Conservation (phyloP, 2,113 vertebrate genomes). For the Gymnarchus niloticus region DNA sequence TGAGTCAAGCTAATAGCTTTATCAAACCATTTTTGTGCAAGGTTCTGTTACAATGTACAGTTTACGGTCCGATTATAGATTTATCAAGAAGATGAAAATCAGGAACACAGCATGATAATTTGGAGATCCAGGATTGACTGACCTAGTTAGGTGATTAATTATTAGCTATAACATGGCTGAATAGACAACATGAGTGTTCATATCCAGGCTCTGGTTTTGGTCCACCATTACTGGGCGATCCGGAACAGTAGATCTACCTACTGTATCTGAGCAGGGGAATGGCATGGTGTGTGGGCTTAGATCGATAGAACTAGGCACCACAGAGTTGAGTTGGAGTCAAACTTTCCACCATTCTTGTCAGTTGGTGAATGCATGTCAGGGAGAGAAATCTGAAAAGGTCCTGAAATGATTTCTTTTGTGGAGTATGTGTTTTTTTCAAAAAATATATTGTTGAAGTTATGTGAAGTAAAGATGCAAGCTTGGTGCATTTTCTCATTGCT, state of each 20-base stretch:
- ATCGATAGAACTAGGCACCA: neutral
- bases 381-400: neutral
- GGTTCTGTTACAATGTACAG: neutral
- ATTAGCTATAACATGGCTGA: neutral
- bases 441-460: too few species aligned
- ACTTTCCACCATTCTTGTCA: constrained; percentile 2
- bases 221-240: neutral
- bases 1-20: neutral
- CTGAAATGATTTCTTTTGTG: neutral
- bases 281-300: neutral
- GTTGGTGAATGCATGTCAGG: neutral
- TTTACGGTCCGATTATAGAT: neutral
- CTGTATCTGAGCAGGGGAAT: neutral
- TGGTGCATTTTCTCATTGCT: neutral
- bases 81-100: neutral
- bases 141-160: neutral
- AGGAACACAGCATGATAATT: neutral
- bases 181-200: neutral
- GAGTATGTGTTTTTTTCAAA: neutral
- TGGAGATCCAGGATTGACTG: neutral
- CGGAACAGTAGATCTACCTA: neutral
- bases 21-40: neutral
- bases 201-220: neutral
- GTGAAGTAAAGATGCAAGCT: too few species aligned
- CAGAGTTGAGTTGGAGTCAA: neutral